phyloP scores from a whole-genome alignment of 2,797 vertebrate genomes.

The Odontamblyopus rebecca region DNA sequence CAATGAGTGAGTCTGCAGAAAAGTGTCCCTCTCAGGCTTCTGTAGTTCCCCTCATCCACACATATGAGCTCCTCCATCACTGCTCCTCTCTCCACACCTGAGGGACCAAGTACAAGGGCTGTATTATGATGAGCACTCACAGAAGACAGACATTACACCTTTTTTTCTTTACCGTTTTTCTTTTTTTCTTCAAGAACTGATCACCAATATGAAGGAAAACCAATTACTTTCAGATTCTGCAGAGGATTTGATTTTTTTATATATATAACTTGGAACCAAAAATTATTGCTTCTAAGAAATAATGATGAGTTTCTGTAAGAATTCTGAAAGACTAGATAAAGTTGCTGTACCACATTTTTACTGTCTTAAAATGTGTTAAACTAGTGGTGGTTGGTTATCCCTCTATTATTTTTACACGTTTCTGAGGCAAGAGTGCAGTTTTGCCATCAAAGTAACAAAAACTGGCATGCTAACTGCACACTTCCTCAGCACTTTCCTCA shows the following conservation, averaged over 20 bases:
- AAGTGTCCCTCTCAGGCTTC: conserved; percentile 12
- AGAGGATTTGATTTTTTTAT: neutral
- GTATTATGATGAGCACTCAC: conserved; percentile 44
- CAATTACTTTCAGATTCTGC: conserved; percentile 23
- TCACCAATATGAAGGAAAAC: conserved; percentile 20
- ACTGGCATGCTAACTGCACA: too few species aligned
- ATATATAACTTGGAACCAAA: conserved; percentile 10
- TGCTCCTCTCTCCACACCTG: conserved; percentile 54
- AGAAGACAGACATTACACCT: conserved; percentile 52
- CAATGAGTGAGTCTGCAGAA: conserved; percentile 2
- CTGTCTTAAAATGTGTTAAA: too few species aligned
- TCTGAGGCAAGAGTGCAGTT: too few species aligned
- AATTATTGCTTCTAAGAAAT: neutral
- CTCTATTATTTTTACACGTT: too few species aligned
- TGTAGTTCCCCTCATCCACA: conserved; percentile 10
- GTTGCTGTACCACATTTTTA: too few species aligned
- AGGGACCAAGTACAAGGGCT: conserved; percentile 42
- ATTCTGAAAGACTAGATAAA: neutral
- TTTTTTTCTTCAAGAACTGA: conserved; percentile 30
- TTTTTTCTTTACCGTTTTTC: neutral
- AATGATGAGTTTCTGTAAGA: neutral
- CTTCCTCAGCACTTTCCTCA: too few species aligned
- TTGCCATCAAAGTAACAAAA: too few species aligned
- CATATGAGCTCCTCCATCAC: conserved; percentile 15
- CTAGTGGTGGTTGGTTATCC: too few species aligned